phyloP scores from a whole-genome alignment of 1,140 invertebrate genomes.

The Acromyrmex heyeri region DNA sequence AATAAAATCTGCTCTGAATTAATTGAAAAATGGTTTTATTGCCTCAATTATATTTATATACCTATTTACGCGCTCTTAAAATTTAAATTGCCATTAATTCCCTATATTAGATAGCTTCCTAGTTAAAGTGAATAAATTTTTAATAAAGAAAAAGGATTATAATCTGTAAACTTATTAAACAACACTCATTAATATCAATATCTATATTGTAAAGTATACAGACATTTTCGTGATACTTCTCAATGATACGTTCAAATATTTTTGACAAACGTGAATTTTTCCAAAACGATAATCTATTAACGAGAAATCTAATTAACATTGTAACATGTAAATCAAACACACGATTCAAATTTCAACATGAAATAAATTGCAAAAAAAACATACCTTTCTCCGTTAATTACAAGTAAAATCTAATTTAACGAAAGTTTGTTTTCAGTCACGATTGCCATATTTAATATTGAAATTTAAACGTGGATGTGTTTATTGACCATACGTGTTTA shows the following conservation, averaged over 20 bases:
- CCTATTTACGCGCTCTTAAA: constrained; percentile 28
- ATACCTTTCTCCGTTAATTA: constrained; percentile 26
- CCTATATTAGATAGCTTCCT: constrained; percentile 46
- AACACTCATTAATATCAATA: not conserved
- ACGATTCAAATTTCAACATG: constrained; percentile 7
- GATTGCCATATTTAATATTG: constrained; percentile 42
- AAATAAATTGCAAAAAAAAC: constrained; percentile 8
- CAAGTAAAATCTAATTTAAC: constrained; percentile 14
- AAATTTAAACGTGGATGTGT: constrained; percentile 13
- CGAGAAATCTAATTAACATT: constrained; percentile 34
- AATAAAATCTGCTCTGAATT: constrained; percentile 50
- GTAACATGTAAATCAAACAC: constrained; percentile 16
- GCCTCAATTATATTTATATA: constrained; percentile 40
- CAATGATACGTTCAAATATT: not conserved
- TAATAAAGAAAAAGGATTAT: constrained; percentile 6
- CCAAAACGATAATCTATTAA: constrained; percentile 22
- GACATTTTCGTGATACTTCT: not conserved
- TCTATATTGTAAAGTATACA: not conserved
- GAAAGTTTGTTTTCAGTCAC: constrained; percentile 35
- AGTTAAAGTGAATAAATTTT: constrained; percentile 59
- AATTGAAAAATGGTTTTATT: constrained; percentile 56
- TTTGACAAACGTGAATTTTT: constrained; percentile 16
- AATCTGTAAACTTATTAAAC: constrained; percentile 12
- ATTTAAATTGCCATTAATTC: constrained; percentile 46
- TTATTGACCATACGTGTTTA: constrained; percentile 20